Evolutionary conservation across 2,113 vertebrate genomes (phyloP).

Genomic region (Pseudonaja textilis): DNA sequence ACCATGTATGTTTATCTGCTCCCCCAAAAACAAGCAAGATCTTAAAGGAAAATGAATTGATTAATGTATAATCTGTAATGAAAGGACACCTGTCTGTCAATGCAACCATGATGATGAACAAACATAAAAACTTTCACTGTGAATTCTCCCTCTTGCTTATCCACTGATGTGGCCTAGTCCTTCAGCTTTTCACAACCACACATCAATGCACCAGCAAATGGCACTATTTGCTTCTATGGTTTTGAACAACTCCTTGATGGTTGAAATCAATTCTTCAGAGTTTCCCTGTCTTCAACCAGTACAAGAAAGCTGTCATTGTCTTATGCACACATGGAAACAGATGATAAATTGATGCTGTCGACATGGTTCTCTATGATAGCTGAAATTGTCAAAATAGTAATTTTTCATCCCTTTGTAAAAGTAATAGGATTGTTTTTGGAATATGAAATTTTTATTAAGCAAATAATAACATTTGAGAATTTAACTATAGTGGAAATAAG

Average conservation of each 20-base stretch:
- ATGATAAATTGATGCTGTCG: constrained; percentile 62
- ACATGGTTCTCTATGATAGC: constrained; percentile 45
- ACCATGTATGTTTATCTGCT: too few species aligned
- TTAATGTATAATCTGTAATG: background rate
- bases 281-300: constrained; percentile 41
- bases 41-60: background rate
- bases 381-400: constrained; percentile 53
- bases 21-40: background rate
- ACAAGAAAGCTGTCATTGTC: constrained; percentile 52
- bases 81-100: background rate
- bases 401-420: constrained; percentile 66
- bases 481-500: constrained; percentile 45
- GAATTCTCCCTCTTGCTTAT: background rate
- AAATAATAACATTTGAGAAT: constrained; percentile 56
- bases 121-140: background rate
- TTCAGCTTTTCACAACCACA: background rate
- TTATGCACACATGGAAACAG: constrained; percentile 64
- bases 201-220: constrained; percentile 5
- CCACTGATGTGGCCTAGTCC: background rate
- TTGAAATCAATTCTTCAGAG: constrained; percentile 69
- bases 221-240: constrained; percentile 54
- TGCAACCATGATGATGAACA: background rate
- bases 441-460: constrained; percentile 53
- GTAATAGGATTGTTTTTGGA: constrained; percentile 52
- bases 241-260: constrained; percentile 58